Base-by-base conservation (phyloP, 2,888 invertebrate genomes). In the Ophion ellenae region DNA sequence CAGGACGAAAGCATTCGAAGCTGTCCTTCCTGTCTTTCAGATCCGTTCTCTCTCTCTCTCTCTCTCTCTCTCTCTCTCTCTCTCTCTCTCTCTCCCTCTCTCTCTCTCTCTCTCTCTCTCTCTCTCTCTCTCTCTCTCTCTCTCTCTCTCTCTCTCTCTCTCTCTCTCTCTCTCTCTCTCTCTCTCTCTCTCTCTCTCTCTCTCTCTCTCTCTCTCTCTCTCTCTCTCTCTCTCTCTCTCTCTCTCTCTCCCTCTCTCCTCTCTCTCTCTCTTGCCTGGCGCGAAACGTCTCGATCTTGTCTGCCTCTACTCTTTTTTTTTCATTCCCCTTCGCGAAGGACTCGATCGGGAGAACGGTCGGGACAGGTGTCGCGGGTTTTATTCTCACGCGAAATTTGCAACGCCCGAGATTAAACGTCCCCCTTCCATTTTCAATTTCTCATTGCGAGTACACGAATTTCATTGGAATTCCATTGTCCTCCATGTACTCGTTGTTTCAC, bases 1-100 rank as follows among this genome's bases (percentile, higher is more conserved):
- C 80, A 81, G 81, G 79, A 79, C 71, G 32, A 75, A 82, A 83
- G 76, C 67, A 47, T 63, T 81, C 73, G 66, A 73, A 76, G 77
- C 63, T 64, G 47, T 64, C 28, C 75, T 69, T 70, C 71, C 78
- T 66, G 85, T 81, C 82, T 84, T 59, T 63, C 74, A 74, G 63
- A 75, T 84, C 32, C 32, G 2, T 4, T 32, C 32, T 32, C 40
- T 73, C 32, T 32, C 32, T 32, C 32, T 32, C 32, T 32, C 4
- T 32, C 32, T 32, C 32, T 32, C 32, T 32, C 32, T 28, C 32
- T 32, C 4, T 32, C 32, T 32, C 32, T 32, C 32, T 32, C 32
- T 32, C 32, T 32, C 32, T 28, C 32, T 32, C 32, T 32, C 32
- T 32, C 32, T 32, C 32, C 4, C 32, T 32, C 32, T 32, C 32